Evolutionary conservation across 2,797 vertebrate genomes (phyloP), one percentile per base, ranked within the genome.

Genomic region (Lacerta viridis): DNA sequence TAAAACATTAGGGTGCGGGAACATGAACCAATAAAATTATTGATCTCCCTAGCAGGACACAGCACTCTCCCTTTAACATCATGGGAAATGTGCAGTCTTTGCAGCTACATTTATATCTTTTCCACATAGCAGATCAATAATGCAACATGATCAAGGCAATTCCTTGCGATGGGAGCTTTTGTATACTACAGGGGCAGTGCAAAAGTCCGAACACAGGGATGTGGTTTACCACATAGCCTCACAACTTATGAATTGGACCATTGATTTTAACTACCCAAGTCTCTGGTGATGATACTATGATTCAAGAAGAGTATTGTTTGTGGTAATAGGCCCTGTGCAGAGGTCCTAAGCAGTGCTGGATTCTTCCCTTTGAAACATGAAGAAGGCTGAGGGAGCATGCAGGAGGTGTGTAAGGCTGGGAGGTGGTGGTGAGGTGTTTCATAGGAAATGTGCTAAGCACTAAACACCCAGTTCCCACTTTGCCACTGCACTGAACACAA

Each of bases 391-490:
- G 17, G 23, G 25, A n/a, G 64, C 43, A 55, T 36, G 69, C 61
- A 29, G 46, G 83, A 20, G 18, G 41, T 27, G 7, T 50, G 46
- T 10, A 50, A 50, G 46, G 10, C 46, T 50, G 46, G 18, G 18
- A 27, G 33, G 33, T 41, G 85, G 18, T 39, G 85, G 27, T 43
- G 86, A 84, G 33, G 79, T 33, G 55, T 77, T 29, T 77, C 39
- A 90, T 77, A 64, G 74, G 78, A 50, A 72, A 87, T 85, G 77
- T 84, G 39, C 81, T 90, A 68, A 75, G 55, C 43, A 69, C 41
- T 75, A 64, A 92, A 64, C 76, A 87, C 79, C 41, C 86, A 85
- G 8, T 82, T 90, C 29, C 46, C 82, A 80, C 29, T 88, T 69
- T 94, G 76, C 76, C 17, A 20, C 68, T 81, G 29, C 85, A 78